Evolutionary conservation across 2,888 invertebrate genomes (phyloP), one percentile per base, ranked within the genome.

Genomic region (Chloroclysta siterata): DNA sequence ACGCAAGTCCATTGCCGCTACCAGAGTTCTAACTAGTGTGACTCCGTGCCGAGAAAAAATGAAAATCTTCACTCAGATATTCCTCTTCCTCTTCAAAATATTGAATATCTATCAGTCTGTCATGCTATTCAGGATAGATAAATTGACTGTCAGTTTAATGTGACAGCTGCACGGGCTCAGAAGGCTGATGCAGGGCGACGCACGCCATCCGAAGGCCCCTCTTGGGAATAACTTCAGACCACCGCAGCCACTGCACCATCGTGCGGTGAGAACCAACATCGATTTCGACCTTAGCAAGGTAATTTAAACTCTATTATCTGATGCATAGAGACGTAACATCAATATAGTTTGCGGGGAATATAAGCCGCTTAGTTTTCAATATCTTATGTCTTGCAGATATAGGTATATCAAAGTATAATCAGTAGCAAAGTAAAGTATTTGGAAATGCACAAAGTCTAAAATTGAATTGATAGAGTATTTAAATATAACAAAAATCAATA

Each of bases 151-250:
- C 33, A 7, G 33, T 33, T 60, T 28, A 61, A 51, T 58, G 54
- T 61, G 57, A 57, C 90, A 98, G 98, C 93, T 98, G 87, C 95
- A 96, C 88, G 97, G 94, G 69, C 93, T 98, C 76, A 94, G 98
- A 76, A 95, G 96, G 76, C 94, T 98, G 86, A 97, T 97, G 97
- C 97, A 97, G 88, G 97, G 98, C 69, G 97, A 97, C 84, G 95
- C 95, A 77, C 95, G 95, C 80, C 96, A 97, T 87, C 97, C 97
- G 50, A 97, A 97, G 89, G 97, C 97, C 57, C 97, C 97, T 22
- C 95, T 99, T 85, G 98, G 97, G 77, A 98, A 98, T 94, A 99
- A 99, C 94, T 98, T 97, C 92, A 95, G 99, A 81, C 99, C 99
- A 63, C 96, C 97, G 53, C 98, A 98, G 90, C 97, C 97, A 59